These are phyloP conservation scores for Ceratoteleas bidentatus DNA, from an alignment of 1,140 invertebrate species.

Conservation along the genomic window DNA sequence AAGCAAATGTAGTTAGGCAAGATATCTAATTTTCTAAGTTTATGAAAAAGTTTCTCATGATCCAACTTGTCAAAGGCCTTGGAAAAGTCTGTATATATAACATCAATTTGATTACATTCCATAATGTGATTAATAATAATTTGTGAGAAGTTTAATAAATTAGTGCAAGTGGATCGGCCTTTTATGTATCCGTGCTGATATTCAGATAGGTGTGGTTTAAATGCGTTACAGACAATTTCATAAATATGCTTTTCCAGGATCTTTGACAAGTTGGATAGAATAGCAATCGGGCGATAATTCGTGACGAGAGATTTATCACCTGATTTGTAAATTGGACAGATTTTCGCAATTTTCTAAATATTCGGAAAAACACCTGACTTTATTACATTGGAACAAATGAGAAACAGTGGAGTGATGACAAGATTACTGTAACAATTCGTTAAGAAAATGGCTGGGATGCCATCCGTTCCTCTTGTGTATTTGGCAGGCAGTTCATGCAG, in stretches of 20 bases:
- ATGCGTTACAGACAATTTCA: neutral
- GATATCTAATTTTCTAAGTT: neutral
- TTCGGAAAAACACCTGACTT: too few relatives aligned
- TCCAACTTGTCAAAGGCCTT: constrained; percentile 60
- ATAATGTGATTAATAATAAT: neutral
- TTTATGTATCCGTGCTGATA: neutral
- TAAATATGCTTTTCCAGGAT: too few relatives aligned
- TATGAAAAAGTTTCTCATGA: neutral
- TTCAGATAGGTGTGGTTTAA: neutral
- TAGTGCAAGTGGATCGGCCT: constrained; percentile 12
- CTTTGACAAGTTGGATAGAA: neutral
- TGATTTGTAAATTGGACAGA: too few relatives aligned
- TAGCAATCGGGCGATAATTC: neutral
- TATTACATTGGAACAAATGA: too few relatives aligned
- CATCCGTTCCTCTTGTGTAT: too few relatives aligned
- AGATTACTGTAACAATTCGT: too few relatives aligned
- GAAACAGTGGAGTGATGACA: too few relatives aligned
- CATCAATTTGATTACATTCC: constrained; percentile 7
- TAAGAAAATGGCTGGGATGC: too few relatives aligned
- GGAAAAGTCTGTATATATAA: constrained; percentile 50
- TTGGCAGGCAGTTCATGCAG: too few relatives aligned
- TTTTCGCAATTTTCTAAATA: too few relatives aligned
- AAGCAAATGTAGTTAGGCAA: neutral
- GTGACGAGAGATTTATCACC: too few relatives aligned
- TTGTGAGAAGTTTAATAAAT: constrained; percentile 19